Conservation (phyloP, 2,113 vertebrate species). For the Opisthocomus hoazin region DNA sequence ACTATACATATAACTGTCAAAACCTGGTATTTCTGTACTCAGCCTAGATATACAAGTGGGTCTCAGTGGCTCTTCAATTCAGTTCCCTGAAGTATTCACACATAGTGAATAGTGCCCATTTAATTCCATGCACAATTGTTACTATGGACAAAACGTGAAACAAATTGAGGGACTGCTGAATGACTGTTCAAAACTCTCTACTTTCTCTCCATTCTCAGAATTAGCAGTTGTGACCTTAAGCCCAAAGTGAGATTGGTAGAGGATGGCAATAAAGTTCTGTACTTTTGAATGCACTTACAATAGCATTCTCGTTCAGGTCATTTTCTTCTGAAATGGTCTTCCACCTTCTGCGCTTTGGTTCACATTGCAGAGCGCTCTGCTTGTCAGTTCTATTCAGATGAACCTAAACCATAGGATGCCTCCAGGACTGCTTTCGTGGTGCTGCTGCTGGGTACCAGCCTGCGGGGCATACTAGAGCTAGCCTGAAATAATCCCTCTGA, state of each 20-base stretch:
- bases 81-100: not conserved
- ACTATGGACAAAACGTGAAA: not conserved
- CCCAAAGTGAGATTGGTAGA: not conserved
- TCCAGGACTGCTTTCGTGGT: not conserved
- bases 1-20: not conserved
- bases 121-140: not conserved
- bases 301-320: not conserved
- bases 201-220: not conserved
- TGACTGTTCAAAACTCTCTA: not conserved
- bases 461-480: not conserved
- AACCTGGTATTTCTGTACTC: not conserved
- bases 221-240: not conserved
- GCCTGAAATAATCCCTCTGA: not conserved
- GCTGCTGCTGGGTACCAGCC: not conserved
- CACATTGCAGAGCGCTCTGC: fast-evolving
- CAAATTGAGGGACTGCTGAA: not conserved
- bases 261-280: no score
- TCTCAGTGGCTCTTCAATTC: not conserved
- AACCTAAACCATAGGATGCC: not conserved
- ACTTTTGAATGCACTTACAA: not conserved
- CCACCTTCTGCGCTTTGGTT: not conserved
- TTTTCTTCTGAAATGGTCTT: not conserved
- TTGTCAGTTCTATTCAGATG: not conserved
- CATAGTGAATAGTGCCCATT: fast-evolving
- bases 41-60: not conserved